Base-by-base conservation (phyloP, 2,888 invertebrate species). In the Asteroscopus sphinx region DNA sequence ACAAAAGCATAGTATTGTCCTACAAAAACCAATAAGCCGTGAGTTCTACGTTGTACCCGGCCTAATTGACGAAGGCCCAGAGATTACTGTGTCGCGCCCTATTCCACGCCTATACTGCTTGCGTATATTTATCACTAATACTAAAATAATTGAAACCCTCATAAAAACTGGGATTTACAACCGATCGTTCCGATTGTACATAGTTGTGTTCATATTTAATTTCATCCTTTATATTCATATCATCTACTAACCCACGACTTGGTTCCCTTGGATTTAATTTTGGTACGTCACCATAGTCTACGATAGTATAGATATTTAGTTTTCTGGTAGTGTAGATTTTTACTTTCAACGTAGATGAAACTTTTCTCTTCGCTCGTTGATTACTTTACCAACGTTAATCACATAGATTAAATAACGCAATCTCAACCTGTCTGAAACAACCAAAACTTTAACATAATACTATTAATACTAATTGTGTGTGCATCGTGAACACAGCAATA, bases 1-100 rank as follows among this genome's bases (percentile, higher is more conserved):
- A 57, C 59, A 59, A 66, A 59, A 63, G 65, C 62, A 61, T 46
- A 57, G 66, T 57, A 61, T 68, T 66, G 75, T 73, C 55, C 58
- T 69, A 63, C 69, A 69, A 77, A 73, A 74, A 68, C 73, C 78
- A 79, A 79, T 79, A 77, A 69, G 59, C 70, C 63, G 65, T 62
- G 73, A 71, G 65, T 76, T 72, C 55, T 64, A 69, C 61, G 68
- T 64, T 61, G 52, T 68, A 48, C 59, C 64, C 68, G 42, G 58
- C 64, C 67, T 78, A 73, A 78, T 76, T 76, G 75, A 75, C 69
- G 73, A 42, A 64, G 74, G 59, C 59, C 15, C 49, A 63, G 65
- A 67, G 74, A 75, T 76, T 76, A 68, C 77, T 58, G 46, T 49
- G 56, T 58, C 52, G 13, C 33, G 57, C 51, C 58, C 45, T 42